Conservation (phyloP, 2,797 vertebrate species). For the Rhodeus uyekii region DNA sequence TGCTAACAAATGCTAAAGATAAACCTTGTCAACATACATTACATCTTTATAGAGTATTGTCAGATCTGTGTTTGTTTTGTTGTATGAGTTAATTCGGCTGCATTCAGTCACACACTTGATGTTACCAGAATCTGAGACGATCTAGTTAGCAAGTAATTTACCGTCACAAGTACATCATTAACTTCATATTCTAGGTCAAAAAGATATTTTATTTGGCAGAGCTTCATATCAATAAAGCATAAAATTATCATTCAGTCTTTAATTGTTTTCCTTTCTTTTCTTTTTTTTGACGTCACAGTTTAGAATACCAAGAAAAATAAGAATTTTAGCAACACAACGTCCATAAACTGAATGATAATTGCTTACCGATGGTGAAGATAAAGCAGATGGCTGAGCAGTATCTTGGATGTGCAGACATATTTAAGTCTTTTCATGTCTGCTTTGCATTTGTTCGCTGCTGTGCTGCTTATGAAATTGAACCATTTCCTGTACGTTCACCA, state of each 20-base stretch:
- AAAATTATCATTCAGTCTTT: neutral
- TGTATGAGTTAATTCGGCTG: too few relatives aligned
- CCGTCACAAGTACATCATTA: neutral
- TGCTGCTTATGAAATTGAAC: slow-evolving; percentile 14
- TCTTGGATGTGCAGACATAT: neutral
- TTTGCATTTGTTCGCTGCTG: neutral
- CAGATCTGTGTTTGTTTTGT: too few relatives aligned
- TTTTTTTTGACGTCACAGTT: neutral
- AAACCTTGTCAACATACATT: neutral
- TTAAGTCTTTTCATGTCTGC: slow-evolving; percentile 41
- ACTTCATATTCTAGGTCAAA: neutral
- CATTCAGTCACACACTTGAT: neutral
- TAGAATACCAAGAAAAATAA: neutral
- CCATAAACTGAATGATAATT: neutral
- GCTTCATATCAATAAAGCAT: neutral
- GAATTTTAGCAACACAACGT: neutral
- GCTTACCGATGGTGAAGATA: slow-evolving; percentile 67
- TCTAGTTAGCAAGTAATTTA: neutral
- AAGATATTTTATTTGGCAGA: neutral
- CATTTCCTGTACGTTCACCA: slow-evolving; percentile 50
- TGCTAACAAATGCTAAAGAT: fast-evolving
- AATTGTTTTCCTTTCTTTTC: too few relatives aligned
- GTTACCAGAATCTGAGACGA: neutral
- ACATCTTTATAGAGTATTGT: neutral
- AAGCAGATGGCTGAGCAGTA: slow-evolving; percentile 44